Conservation (phyloP, 2,797 vertebrate genomes). For the Alfaro cultratus region DNA sequence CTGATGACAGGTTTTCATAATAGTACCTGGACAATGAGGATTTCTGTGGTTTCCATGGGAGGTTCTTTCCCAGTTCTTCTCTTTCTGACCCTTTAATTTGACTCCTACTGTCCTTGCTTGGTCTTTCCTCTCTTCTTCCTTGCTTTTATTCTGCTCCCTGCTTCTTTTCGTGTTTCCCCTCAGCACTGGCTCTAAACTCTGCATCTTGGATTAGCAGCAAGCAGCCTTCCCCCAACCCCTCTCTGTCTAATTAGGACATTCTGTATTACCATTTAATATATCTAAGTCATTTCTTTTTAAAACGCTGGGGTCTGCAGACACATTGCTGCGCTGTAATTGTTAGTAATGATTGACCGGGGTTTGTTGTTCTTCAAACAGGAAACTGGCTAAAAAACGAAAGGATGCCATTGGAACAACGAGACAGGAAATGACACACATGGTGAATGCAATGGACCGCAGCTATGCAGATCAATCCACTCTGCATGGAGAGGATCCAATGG, state of each 20-base stretch:
- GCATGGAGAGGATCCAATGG: constrained; percentile 95
- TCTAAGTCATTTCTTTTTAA: neutral
- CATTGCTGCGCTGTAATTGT: constrained; percentile 24
- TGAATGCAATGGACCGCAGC: constrained; percentile 98
- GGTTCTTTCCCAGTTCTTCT: constrained; percentile 49
- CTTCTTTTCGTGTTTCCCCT: constrained; percentile 30
- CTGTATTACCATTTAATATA: neutral
- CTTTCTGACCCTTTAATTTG: constrained; percentile 49
- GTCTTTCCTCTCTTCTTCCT: constrained; percentile 48
- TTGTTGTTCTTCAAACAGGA: constrained; percentile 81
- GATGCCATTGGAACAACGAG: constrained; percentile 94
- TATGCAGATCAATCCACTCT: constrained; percentile 97
- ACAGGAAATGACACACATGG: constrained; percentile 99
- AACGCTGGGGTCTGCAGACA: constrained; percentile 52
- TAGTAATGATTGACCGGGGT: constrained; percentile 36
- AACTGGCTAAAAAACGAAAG: constrained; percentile 98
- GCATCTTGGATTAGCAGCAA: constrained; percentile 52
- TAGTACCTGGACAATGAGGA: constrained; percentile 30
- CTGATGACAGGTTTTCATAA: constrained; percentile 29
- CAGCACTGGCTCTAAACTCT: constrained; percentile 21
- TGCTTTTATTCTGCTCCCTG: constrained; percentile 30
- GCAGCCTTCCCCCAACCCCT: constrained; percentile 27
- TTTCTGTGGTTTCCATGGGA: constrained; percentile 42
- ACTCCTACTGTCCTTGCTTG: constrained; percentile 61
- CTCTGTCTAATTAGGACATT: neutral